Base-by-base conservation (phyloP, 2,888 invertebrate species). In the Limnephilus marmoratus region DNA sequence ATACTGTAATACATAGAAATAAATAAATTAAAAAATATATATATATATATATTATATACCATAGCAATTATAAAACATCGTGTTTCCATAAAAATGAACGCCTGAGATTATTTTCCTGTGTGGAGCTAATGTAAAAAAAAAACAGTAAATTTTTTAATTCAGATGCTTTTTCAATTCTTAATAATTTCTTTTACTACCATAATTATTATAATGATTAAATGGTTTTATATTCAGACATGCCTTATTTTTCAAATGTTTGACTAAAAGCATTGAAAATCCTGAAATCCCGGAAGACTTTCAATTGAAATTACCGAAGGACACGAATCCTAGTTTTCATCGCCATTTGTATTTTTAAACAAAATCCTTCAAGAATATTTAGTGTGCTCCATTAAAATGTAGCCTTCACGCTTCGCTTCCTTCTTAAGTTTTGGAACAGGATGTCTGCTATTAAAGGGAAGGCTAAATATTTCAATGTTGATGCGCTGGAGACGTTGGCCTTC, bases 381-480 rank as follows among this genome's bases (percentile, higher is more conserved):
- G n/a, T 68, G 68, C 68, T 68, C 68, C 68, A 68, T 68, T 68
- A 24, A 68, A 68, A 24, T 9, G n/a, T 68, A 68, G 68, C 68
- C 68, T 68, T 68, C 68, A 68, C 68, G 68, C 68, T 68, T 68
- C 68, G 68, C 68, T 68, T 68, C n/a, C 68, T 68, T n/a, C 68
- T 68, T 68, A n/a, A 68, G 68, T 68, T 68, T 68, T 68, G 68
- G 68, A 9, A 68, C 24, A 24, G 68, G 68, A 68, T n/a, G 68
- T 68, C 68, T 68, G 68, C 68, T n/a, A 68, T 68, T 9, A 68
- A 68, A 24, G n/a, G 9, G 68, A n/a, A 68, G 68, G 68, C 68
- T 24, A 68, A 24, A 68, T 68, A 68, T 68, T 68, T 68, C 24
- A 24, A 24, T n/a, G 24, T 24, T 7, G 68, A 24, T n/a, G 24